phyloP scores from a whole-genome alignment of 2,113 vertebrate genomes.

The Lepidothrix coronata region DNA sequence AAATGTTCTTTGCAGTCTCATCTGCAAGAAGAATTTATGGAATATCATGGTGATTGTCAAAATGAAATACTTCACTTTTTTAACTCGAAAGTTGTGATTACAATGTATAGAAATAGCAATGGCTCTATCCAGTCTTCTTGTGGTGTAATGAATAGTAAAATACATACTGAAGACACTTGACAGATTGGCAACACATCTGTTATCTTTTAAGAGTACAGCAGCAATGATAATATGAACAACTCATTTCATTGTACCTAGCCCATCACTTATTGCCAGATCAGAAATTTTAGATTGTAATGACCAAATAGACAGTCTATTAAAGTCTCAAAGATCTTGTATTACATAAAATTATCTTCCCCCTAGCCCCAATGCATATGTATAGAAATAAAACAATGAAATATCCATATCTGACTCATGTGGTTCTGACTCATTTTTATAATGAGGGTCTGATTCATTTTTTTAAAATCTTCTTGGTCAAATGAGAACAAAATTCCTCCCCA shows the following conservation, averaged over 20 bases:
- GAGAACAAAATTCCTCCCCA: not conserved
- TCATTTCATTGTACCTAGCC: not conserved
- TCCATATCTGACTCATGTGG: not conserved
- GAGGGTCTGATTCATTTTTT: not conserved
- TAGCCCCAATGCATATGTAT: not conserved
- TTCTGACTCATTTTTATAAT: constrained; percentile 22
- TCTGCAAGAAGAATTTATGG: not conserved
- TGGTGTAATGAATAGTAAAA: not conserved
- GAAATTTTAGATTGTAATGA: not conserved
- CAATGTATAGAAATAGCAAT: not conserved
- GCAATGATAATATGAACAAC: not conserved
- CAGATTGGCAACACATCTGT: not conserved
- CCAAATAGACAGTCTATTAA: not conserved
- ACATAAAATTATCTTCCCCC: not conserved
- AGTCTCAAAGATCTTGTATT: not conserved
- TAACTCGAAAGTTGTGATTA: not conserved
- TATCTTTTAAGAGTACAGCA: not conserved
- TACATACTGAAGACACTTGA: not conserved
- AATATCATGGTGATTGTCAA: not conserved
- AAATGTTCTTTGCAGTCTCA: not conserved
- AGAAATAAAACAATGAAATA: constrained; percentile 21
- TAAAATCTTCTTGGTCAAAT: not conserved
- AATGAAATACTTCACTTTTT: not conserved
- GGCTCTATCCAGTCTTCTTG: not conserved
- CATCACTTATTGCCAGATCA: not conserved